These are phyloP conservation scores for Rhingia rostrata DNA, from an alignment of 2,888 invertebrate genomes.

Conservation along the genomic window DNA sequence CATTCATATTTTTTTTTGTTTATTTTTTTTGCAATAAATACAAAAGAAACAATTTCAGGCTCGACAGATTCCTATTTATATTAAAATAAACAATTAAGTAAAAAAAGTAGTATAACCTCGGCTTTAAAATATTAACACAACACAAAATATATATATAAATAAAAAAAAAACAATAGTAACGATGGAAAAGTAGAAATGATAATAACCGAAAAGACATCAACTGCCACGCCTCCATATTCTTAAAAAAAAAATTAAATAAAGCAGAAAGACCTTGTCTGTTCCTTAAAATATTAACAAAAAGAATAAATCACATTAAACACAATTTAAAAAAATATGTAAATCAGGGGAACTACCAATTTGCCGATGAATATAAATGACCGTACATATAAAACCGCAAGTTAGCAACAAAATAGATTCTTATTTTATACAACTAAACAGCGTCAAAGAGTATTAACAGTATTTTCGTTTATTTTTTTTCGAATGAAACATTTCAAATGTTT, in stretches of 20 bases:
- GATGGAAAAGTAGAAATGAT: constrained; percentile 20
- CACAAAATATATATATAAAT: not conserved
- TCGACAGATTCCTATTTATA: constrained; percentile 72
- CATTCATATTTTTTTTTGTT: not conserved
- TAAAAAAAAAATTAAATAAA: constrained; percentile 25
- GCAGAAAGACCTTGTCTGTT: constrained; percentile 64
- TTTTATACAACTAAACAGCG: constrained; percentile 25
- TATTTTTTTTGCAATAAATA: constrained; percentile 53
- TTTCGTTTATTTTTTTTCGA: constrained; percentile 31
- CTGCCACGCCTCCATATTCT: constrained; percentile 63
- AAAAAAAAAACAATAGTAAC: constrained; percentile 29
- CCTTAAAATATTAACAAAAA: constrained; percentile 50
- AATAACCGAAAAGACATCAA: constrained; percentile 44
- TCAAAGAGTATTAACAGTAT: constrained; percentile 61
- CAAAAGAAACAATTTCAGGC: constrained; percentile 73
- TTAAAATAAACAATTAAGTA: constrained; percentile 33
- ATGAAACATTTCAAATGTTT: constrained; percentile 6
- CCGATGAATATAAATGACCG: constrained; percentile 30
- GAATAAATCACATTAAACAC: constrained; percentile 48
- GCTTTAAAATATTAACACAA: constrained; percentile 58
- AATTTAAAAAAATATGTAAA: constrained; percentile 33
- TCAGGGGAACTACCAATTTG: constrained; percentile 66
- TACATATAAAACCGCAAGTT: constrained; percentile 20
- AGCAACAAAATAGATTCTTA: constrained; percentile 13
- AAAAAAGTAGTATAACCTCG: constrained; percentile 59